A percentile compares a stretch with the other conserved stretches of the same genome.
phyloP scores from a whole-genome alignment of 2,888 invertebrate genomes.

The Eurois occulta region DNA sequence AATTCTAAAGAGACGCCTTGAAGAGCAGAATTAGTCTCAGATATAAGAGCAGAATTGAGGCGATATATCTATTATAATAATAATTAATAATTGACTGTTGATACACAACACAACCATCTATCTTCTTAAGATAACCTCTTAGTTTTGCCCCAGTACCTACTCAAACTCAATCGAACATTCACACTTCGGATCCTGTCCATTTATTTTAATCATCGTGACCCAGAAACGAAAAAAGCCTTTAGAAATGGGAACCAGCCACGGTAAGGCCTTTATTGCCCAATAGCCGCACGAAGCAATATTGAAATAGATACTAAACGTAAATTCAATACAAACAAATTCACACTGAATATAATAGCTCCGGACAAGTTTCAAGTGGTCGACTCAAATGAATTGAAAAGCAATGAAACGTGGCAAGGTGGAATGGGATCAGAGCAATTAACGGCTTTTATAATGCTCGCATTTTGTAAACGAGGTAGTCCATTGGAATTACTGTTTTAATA shows the following conservation, averaged over 20 bases:
- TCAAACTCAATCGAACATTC: conserved; percentile 42
- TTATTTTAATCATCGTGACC: conserved; percentile 53
- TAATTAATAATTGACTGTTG: conserved; percentile 28
- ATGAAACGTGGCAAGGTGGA: conserved; percentile 60
- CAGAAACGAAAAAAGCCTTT: conserved; percentile 41
- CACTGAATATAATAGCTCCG: conserved; percentile 41
- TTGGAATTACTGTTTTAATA: conserved; percentile 27
- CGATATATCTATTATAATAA: conserved; percentile 17
- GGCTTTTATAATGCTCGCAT: conserved; percentile 47
- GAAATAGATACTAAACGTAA: conserved; percentile 46
- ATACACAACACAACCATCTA: conserved; percentile 23
- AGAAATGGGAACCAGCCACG: conserved; percentile 25
- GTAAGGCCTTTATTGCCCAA: conserved; percentile 28
- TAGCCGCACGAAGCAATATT: conserved; percentile 28
- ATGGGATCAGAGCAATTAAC: conserved; percentile 63
- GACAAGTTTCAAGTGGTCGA: conserved; percentile 61
- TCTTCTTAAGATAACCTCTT: conserved; percentile 54
- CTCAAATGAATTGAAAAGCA: conserved; percentile 68
- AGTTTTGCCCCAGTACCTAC: conserved; percentile 4
- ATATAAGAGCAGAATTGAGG: conserved; percentile 35
- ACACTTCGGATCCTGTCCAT: conserved; percentile 43
- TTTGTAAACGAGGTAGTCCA: conserved; percentile 38
- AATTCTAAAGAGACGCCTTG: conserved; percentile 50
- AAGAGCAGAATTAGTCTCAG: conserved; percentile 33
- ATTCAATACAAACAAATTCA: conserved; percentile 60